Base-by-base conservation (phyloP, 2,797 vertebrate species). In the Catostomus latipinnis region DNA sequence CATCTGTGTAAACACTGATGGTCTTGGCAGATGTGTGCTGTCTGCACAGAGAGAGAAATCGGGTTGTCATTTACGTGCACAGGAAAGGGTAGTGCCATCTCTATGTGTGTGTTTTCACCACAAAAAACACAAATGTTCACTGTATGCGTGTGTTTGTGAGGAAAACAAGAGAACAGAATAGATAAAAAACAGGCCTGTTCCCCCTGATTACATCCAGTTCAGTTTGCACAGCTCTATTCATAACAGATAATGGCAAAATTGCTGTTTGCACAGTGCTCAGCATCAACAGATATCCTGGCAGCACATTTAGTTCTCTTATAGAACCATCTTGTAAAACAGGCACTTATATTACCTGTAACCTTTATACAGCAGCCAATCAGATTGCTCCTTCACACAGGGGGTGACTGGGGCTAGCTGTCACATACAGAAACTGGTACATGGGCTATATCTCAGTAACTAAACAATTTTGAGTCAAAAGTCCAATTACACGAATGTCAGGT, bases 1-100 rank as follows among this genome's bases (percentile, higher is more conserved):
- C 94, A 95, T 95, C 94, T 96, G 95, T 96, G 91, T 93, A 93
- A 95, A 96, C 93, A 96, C 91, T 14, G 46, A 79, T 66, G 34
- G 63, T 74, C 73, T 71, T 14, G 34, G 54, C 62, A 50, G 49
- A 65, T 75, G 67, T 61, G 68, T 61, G 60, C 66, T n/a, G 71
- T 76, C 74, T 78, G 78, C 22, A 45, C 13, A 53, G 43, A 48
- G 46, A 71, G 8, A 54, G 34, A 73, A 78, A 34, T 63, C 1
- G 60, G 73, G 56, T 65, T 66, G 66, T 54, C 58, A 60, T 71
- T 81, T 75, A 68, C 72, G 46, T 67, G n/a, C 62, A 74, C 16
- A 74, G 71, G 63, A 61, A 56, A 80, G 66, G 73, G 61, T 81
- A 74, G 75, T 80, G 50, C 71, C 61, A 81, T 80, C 56, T 75